A percentile compares a stretch with the other conserved stretches of the same genome.
Evolutionary conservation across 2,888 invertebrate species (phyloP).

Genomic region (Drosophila basisetae): DNA sequence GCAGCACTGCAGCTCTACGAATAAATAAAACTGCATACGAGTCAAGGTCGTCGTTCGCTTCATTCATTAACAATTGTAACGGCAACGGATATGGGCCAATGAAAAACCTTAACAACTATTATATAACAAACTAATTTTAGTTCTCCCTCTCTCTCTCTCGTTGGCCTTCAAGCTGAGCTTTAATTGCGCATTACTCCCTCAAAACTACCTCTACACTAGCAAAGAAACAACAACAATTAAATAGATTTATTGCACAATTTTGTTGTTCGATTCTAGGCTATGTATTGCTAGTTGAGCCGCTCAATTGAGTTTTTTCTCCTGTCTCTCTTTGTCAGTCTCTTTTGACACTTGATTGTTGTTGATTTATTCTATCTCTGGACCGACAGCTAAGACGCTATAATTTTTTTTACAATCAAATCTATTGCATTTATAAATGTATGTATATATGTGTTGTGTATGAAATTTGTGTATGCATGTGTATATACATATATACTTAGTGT

Average conservation of each 20-base stretch:
- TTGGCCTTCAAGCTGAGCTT: slow-evolving; percentile 17
- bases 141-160: neutral
- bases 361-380: slow-evolving; percentile 23
- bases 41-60: slow-evolving; percentile 59
- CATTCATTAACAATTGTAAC: slow-evolving; percentile 44
- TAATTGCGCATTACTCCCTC: slow-evolving; percentile 34
- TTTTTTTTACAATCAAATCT: slow-evolving; percentile 7
- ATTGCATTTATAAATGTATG: slow-evolving; percentile 11
- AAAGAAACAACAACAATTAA: slow-evolving; percentile 1
- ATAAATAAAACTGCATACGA: slow-evolving; percentile 55
- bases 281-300: neutral
- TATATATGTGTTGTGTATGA: neutral
- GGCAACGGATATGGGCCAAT: slow-evolving; percentile 23
- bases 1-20: slow-evolving; percentile 20
- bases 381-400: slow-evolving; percentile 7
- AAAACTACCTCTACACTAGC: neutral
- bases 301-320: slow-evolving; percentile 13
- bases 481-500: slow-evolving; percentile 23
- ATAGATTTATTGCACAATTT: slow-evolving; percentile 25
- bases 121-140: slow-evolving; percentile 21
- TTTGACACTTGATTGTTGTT: slow-evolving; percentile 16
- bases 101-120: slow-evolving; percentile 18
- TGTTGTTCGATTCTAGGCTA: slow-evolving; percentile 12
- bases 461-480: neutral
- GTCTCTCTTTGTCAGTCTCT: slow-evolving; percentile 12